A percentile compares a stretch with the other conserved stretches of the same genome.
phyloP scores from a whole-genome alignment of 2,113 vertebrate genomes.

The Falco punctatus region DNA sequence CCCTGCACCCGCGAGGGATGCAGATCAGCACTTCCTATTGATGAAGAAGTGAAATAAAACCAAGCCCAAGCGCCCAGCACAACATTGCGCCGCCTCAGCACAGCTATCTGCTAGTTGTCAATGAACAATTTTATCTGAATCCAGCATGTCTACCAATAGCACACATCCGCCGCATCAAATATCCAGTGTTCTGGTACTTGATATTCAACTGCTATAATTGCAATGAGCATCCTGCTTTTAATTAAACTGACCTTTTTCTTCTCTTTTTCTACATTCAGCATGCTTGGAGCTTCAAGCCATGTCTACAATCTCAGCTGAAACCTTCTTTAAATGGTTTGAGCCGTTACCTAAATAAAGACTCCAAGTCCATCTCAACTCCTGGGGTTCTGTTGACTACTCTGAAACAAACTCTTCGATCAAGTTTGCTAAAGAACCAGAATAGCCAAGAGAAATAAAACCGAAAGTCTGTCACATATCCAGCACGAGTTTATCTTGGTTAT shows the following conservation, averaged over 20 bases:
- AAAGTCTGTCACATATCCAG: background rate
- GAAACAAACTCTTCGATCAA: conserved; percentile 11
- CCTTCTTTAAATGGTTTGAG: background rate
- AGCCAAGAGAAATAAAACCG: conserved; percentile 13
- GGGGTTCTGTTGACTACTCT: background rate
- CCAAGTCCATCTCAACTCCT: background rate
- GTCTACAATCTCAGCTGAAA: background rate
- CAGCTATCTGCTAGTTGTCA: background rate
- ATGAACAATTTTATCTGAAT: background rate
- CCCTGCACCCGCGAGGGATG: background rate
- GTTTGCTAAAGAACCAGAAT: background rate
- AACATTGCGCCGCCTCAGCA: background rate
- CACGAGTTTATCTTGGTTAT: background rate
- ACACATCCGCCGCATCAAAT: background rate
- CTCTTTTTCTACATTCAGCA: background rate
- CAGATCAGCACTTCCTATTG: background rate
- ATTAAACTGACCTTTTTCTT: background rate
- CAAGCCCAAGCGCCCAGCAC: background rate
- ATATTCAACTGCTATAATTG: background rate
- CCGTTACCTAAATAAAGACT: background rate
- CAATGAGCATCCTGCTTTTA: background rate
- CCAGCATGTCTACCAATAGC: background rate
- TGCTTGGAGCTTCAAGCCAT: background rate
- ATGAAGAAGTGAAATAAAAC: background rate
- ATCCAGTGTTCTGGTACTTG: background rate